Conservation (phyloP, 2,113 vertebrate species). For the Pachycephala philippinensis region DNA sequence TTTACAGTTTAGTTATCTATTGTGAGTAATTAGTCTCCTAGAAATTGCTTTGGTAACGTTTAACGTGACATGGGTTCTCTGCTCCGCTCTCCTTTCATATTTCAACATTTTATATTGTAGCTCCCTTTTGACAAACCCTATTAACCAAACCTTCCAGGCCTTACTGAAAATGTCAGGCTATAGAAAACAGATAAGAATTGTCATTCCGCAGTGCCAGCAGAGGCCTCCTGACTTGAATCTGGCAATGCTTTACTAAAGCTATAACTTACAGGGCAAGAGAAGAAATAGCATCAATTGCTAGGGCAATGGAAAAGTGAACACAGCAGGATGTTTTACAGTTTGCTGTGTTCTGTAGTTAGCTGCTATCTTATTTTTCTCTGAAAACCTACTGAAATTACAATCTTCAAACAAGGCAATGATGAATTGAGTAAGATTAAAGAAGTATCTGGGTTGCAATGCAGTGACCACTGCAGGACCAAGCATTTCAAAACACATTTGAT, state of each 20-base stretch:
- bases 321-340: constrained; percentile 4
- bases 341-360: not conserved
- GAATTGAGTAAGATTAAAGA: not conserved
- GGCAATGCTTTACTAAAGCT: not conserved
- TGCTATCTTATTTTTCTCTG: not conserved
- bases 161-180: constrained; percentile 40
- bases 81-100: constrained; percentile 40
- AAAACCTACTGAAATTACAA: not conserved
- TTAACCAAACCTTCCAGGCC: constrained; percentile 50
- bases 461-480: not conserved
- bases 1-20: constrained; percentile 68
- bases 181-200: constrained; percentile 22
- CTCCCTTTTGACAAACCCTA: constrained; percentile 42
- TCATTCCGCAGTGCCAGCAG: not conserved
- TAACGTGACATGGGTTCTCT: constrained; percentile 5
- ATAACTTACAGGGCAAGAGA: not conserved
- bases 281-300: not conserved
- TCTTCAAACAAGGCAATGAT: not conserved
- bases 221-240: not conserved
- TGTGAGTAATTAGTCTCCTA: constrained; percentile 60
- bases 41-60: constrained; percentile 66
- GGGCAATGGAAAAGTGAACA: not conserved
- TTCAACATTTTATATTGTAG: constrained; percentile 47
- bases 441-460: not conserved
- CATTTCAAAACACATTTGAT: not conserved